These are phyloP conservation scores for Apogon talboti DNA, from an alignment of 2,797 vertebrate genomes.

Conservation along the genomic window DNA sequence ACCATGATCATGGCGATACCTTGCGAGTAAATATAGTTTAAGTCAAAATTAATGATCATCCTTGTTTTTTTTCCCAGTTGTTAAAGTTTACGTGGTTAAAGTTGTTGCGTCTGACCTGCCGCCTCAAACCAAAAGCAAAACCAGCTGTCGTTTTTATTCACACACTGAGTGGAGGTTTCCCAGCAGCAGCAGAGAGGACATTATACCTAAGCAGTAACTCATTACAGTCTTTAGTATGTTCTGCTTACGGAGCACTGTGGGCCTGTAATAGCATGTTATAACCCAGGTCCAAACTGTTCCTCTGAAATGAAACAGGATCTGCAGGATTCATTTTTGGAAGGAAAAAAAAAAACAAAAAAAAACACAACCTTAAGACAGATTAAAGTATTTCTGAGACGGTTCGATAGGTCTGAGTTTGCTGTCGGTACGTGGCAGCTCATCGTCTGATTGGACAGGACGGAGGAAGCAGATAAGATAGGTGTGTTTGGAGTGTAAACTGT, in stretches of 20 bases:
- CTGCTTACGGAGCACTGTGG: background rate
- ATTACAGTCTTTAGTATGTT: constrained; percentile 6
- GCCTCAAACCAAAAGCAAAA: background rate
- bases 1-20: background rate
- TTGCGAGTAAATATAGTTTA: background rate
- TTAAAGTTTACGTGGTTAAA: background rate
- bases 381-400: background rate
- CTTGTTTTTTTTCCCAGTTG: background rate
- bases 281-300: background rate
- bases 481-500: constrained; percentile 65
- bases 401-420: constrained; percentile 8
- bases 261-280: constrained; percentile 37
- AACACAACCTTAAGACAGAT: background rate
- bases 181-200: no score
- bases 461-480: constrained; percentile 56
- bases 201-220: constrained; percentile 12
- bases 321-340: background rate
- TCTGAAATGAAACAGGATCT: background rate
- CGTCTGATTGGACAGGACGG: constrained; percentile 40
- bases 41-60: background rate
- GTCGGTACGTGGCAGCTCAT: constrained; percentile 6
- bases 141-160: background rate
- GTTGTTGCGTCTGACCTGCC: background rate
- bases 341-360: background rate
- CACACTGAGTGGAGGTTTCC: background rate